Conservation (phyloP, 2,888 invertebrate species). For the Lacanobia wlatinum region DNA sequence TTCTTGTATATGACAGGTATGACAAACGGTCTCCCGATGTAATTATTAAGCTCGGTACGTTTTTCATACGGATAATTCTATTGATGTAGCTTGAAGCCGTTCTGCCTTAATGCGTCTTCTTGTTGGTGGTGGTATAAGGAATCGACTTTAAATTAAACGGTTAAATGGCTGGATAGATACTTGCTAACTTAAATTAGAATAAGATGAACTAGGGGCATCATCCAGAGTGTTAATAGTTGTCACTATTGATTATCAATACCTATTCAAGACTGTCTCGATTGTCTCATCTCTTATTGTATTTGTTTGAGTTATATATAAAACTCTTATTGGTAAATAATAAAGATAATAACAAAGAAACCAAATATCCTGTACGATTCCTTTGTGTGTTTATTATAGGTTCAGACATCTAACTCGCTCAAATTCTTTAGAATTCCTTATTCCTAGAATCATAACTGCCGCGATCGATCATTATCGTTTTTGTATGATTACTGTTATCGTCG, state of each 20-base stretch:
- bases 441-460: conserved; percentile 43
- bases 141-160: conserved; percentile 31
- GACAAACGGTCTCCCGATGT: conserved; percentile 70
- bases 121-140: conserved; percentile 42
- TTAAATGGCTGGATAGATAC: too few relatives aligned
- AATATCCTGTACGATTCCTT: conserved; percentile 17
- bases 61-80: conserved; percentile 69
- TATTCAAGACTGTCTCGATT: conserved; percentile 2
- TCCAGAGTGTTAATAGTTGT: neutral
- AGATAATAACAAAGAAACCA: conserved; percentile 32
- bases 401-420: conserved; percentile 19
- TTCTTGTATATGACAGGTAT: conserved; percentile 74
- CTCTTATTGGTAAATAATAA: conserved; percentile 14
- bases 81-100: conserved; percentile 61
- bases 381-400: conserved; percentile 25
- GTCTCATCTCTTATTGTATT: conserved; percentile 4
- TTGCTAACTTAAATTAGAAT: conserved; percentile 10
- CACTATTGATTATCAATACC: neutral
- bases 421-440: conserved; percentile 31
- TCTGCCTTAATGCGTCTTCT: conserved; percentile 56
- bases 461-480: conserved; percentile 47
- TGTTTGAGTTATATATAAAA: conserved; percentile 17
- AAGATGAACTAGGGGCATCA: conserved; percentile 1
- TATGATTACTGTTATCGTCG: conserved; percentile 50
- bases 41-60: conserved; percentile 70